Conservation (phyloP, 2,113 vertebrate species). For the Oxyura jamaicensis region DNA sequence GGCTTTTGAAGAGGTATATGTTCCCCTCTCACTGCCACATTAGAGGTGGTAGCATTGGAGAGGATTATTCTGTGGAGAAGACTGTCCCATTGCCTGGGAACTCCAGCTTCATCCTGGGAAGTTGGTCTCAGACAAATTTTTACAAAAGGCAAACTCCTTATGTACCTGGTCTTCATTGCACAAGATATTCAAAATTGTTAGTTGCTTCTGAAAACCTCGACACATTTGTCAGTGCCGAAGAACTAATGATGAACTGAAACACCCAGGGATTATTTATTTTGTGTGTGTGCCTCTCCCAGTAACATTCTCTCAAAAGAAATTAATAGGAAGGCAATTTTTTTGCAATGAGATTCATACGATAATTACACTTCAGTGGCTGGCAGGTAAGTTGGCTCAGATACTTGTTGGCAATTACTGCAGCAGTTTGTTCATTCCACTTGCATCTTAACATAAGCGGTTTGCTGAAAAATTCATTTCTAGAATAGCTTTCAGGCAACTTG, state of each 20-base stretch:
- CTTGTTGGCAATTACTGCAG: not conserved
- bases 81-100: not conserved
- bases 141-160: not conserved
- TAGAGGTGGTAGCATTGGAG: not conserved
- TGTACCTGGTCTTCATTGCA: not conserved
- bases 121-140: not conserved
- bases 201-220: not conserved
- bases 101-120: not conserved
- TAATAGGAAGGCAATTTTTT: not conserved
- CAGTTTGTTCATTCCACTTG: not conserved
- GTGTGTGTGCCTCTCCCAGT: not conserved
- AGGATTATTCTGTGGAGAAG: not conserved
- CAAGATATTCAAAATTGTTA: not conserved
- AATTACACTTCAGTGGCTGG: not conserved
- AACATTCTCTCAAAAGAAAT: not conserved
- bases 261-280: not conserved
- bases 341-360: rapidly evolving
- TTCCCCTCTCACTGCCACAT: not conserved
- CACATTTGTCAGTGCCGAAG: rapidly evolving
- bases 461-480: not conserved
- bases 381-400: not conserved
- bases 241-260: not conserved
- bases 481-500: not conserved
- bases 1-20: not conserved
- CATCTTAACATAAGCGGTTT: not conserved